Conservation (phyloP, 2,888 invertebrate genomes). For the Megalurothrips usitatus region DNA sequence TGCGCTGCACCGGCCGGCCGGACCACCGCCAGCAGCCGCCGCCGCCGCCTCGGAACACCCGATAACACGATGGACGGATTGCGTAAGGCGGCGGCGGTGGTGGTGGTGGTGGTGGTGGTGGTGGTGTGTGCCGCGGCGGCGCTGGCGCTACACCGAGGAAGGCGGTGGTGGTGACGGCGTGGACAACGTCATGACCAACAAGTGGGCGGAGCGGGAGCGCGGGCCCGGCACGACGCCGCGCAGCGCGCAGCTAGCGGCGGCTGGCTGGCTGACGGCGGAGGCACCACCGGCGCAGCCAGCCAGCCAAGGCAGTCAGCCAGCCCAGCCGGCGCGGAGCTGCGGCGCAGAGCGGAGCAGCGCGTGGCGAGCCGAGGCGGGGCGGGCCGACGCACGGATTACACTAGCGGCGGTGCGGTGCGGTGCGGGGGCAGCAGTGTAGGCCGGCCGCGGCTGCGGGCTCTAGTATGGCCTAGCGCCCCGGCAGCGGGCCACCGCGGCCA, state of each 20-base stretch:
- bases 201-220: no score
- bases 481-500: not conserved
- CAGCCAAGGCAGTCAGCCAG: no score
- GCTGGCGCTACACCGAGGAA: no score
- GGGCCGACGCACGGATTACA: not conserved
- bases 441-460: not conserved
- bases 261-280: not conserved
- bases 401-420: not conserved
- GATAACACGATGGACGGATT: no score
- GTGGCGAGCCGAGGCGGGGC: not conserved
- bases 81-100: no score
- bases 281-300: not conserved
- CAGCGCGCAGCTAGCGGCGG: not conserved
- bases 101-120: no score
- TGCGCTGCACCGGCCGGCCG: no score
- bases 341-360: not conserved
- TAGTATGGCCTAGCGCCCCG: not conserved
- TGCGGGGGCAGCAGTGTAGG: not conserved
- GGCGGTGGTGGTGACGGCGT: no score
- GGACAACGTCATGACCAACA: no score
- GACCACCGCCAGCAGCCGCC: no score
- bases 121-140: no score
- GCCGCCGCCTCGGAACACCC: no score
- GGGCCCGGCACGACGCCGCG: not conserved
- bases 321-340: not conserved